Conservation (phyloP, 2,797 vertebrate species). For the Phataginus tricuspis region DNA sequence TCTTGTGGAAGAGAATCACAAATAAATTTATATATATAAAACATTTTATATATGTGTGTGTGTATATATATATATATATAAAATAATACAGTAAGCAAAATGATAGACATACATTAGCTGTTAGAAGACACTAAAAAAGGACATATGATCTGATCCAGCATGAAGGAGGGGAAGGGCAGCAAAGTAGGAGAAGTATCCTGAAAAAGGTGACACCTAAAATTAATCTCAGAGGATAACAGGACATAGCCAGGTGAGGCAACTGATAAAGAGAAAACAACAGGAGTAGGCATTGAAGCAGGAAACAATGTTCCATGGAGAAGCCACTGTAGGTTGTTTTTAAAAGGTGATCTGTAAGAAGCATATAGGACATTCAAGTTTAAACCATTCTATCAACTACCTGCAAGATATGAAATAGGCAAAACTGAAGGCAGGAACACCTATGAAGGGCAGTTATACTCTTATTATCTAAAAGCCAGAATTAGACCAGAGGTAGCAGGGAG, state of each 20-base stretch:
- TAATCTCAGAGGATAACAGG: not conserved
- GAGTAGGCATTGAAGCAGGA: not conserved
- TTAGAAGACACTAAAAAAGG: not conserved
- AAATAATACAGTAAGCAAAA: slow-evolving; percentile 13
- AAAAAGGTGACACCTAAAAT: not conserved
- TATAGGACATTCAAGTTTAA: not conserved
- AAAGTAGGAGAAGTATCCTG: not conserved
- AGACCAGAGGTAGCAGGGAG: not conserved
- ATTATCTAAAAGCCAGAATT: not conserved
- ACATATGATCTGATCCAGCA: not conserved
- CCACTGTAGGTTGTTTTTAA: not conserved
- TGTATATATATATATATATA: not conserved
- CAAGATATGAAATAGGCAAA: not conserved
- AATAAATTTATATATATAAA: not conserved
- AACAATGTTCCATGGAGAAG: not conserved
- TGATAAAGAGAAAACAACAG: not conserved
- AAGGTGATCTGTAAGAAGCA: not conserved
- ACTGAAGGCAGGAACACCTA: not conserved
- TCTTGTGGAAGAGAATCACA: not conserved
- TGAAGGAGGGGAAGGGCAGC: not conserved
- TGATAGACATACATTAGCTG: not conserved
- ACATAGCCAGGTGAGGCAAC: not conserved
- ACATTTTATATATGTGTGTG: too few relatives aligned
- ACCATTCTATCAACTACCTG: not conserved
- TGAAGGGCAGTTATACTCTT: not conserved